phyloP scores from a whole-genome alignment of 1,140 invertebrate species.

The Onthophagus taurus region DNA sequence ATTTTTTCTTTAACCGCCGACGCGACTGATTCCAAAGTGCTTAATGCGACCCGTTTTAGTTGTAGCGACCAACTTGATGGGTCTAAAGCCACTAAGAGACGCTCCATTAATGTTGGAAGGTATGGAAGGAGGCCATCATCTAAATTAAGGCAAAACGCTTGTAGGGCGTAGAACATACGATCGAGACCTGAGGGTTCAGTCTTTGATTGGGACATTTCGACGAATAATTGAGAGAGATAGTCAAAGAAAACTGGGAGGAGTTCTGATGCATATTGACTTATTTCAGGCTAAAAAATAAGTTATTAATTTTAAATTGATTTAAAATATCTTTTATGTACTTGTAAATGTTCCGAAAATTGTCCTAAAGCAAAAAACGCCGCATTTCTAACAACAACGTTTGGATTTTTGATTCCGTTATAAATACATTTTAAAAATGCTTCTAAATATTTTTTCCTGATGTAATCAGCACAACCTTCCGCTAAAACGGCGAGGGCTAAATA shows the following conservation, averaged over 20 bases:
- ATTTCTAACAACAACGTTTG: constrained; percentile 53
- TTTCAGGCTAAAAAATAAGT: constrained; percentile 52
- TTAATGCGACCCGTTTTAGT: constrained; percentile 57
- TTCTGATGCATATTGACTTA: constrained; percentile 60
- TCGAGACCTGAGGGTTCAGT: constrained; percentile 53
- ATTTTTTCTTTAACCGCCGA: constrained; percentile 62
- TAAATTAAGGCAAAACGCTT: constrained; percentile 72
- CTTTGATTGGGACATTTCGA: constrained; percentile 43
- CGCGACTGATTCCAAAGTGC: constrained; percentile 57
- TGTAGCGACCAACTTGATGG: constrained; percentile 44
- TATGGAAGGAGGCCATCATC: constrained; percentile 61
- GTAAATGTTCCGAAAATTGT: constrained; percentile 73
- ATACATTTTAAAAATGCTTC: constrained; percentile 59
- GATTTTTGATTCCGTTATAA: constrained; percentile 58
- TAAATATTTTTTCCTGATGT: constrained; percentile 62
- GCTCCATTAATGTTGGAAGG: constrained; percentile 61
- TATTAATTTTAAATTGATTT: neutral
- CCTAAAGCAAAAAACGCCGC: constrained; percentile 72
- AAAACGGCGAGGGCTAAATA: constrained; percentile 65
- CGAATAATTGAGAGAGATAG: constrained; percentile 51
- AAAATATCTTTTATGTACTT: constrained; percentile 44
- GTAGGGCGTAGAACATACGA: constrained; percentile 72
- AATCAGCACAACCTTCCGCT: constrained; percentile 72
- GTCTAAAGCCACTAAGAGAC: constrained; percentile 51
- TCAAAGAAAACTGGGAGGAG: constrained; percentile 66